Evolutionary conservation across 2,888 invertebrate genomes (phyloP), one percentile per base, ranked within the genome.

Genomic region (Rhingia rostrata): DNA sequence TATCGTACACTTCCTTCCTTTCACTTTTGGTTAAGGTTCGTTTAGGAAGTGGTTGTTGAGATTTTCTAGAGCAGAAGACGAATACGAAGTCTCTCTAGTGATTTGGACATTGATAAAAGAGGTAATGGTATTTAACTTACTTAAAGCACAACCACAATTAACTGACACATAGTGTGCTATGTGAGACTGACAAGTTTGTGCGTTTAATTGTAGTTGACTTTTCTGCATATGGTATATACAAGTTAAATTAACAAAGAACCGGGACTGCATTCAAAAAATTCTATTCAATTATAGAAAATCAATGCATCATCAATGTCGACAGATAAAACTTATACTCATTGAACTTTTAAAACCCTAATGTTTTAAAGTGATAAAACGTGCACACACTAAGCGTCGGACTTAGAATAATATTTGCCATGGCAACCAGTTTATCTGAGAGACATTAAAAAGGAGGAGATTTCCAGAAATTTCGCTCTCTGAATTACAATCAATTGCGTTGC

Each of bases 401-500:
- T 37, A 58, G 10, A 39, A 61, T 10, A 54, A 35, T 33, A 53
- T 49, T 78, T 51, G 35, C 35, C 41, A 32, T 53, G 32, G 45
- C 9, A 67, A 67, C 32, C 12, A 22, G 51, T 45, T 63, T 6
- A 30, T 32, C 12, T 9, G 22, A 6, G 12, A 7, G 12, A 41
- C 12, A 77, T 9, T 12, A 33, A 63, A 37, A 45, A 5, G 33
- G 56, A 58, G 35, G 10, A 47, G 54, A 56, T 63, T 47, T 77
- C 41, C 22, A 47, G n/a, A 10, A 49, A 43, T 12, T 43, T 58
- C 35, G 14, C 45, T 53, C 7, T n/a, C 41, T 58, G 64, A 32
- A 79, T 79, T 61, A 30, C 67, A 80, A 61, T 73, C 61, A 80
- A 74, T 80, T 74, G 60, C 73, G 73, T 54, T 67, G 67, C 53